Evolutionary conservation across 2,113 vertebrate genomes (phyloP).

Genomic region (Amphilophus citrinellus): DNA sequence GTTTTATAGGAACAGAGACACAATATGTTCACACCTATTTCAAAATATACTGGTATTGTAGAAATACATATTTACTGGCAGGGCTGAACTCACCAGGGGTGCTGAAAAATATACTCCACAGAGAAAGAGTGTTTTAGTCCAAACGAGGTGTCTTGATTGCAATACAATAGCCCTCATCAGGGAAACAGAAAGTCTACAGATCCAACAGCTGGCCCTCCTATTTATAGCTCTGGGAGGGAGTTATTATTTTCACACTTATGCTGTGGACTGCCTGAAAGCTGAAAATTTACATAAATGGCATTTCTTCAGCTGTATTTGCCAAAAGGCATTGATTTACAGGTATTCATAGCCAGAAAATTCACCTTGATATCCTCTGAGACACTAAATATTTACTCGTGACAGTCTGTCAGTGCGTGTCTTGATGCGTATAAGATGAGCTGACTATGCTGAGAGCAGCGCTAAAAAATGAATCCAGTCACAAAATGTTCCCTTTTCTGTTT

Average conservation of each 20-base stretch:
- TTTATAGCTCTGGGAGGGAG: slow-evolving; percentile 13
- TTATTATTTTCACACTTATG: not conserved
- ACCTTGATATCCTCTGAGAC: not conserved
- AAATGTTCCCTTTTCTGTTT: not conserved
- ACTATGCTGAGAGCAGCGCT: not conserved
- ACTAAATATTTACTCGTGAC: not conserved
- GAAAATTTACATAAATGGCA: not conserved
- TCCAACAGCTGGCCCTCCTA: slow-evolving; percentile 20
- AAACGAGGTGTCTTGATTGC: slow-evolving; percentile 22
- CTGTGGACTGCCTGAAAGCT: not conserved
- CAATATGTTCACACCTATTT: not conserved
- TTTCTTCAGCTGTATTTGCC: not conserved
- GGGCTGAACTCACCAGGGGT: not conserved
- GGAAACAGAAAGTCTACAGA: slow-evolving; percentile 13
- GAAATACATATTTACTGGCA: not conserved
- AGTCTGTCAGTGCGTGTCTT: not conserved
- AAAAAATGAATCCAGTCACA: not conserved
- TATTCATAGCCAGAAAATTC: not conserved
- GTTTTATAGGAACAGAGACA: not conserved
- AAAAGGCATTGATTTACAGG: not conserved
- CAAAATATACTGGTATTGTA: not conserved
- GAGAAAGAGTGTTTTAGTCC: not conserved
- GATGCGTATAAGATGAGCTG: not conserved
- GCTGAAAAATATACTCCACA: not conserved
- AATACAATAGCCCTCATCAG: slow-evolving; percentile 36